These are phyloP conservation scores for Brachirus orientalis DNA, from an alignment of 2,113 vertebrate species.

Conservation along the genomic window DNA sequence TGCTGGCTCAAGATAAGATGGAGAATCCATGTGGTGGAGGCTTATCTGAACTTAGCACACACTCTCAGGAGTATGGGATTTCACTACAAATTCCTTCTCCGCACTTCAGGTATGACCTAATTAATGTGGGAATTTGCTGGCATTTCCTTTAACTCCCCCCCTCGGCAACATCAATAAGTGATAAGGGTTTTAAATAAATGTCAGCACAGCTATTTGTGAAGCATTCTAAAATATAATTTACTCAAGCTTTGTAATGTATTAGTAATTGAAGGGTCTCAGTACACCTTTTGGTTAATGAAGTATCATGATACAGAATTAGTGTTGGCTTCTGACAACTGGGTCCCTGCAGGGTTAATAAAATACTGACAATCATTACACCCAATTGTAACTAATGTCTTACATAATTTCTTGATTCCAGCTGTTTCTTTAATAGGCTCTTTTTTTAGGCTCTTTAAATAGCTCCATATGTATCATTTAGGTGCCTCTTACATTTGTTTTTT, in stretches of 20 bases:
- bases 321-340: neutral
- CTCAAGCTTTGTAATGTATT: neutral
- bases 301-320: neutral
- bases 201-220: neutral
- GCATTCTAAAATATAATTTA: neutral
- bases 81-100: slow-evolving; percentile 71
- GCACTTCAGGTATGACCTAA: slow-evolving; percentile 82
- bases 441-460: too few species aligned
- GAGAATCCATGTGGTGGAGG: slow-evolving; percentile 78
- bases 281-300: neutral
- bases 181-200: slow-evolving; percentile 68
- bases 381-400: neutral
- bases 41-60: slow-evolving; percentile 83
- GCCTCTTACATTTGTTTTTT: neutral
- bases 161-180: slow-evolving; percentile 66
- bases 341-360: neutral
- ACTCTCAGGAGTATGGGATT: slow-evolving; percentile 78
- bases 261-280: neutral
- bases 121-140: slow-evolving; percentile 75
- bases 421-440: neutral
- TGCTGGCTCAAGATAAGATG: slow-evolving; percentile 81
- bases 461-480: neutral
- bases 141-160: slow-evolving; percentile 49
- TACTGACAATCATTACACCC: neutral
- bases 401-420: neutral